A percentile compares a stretch with the other conserved stretches of the same genome.
phyloP scores from a whole-genome alignment of 2,888 invertebrate species.

The Peribatodes rhomboidaria region DNA sequence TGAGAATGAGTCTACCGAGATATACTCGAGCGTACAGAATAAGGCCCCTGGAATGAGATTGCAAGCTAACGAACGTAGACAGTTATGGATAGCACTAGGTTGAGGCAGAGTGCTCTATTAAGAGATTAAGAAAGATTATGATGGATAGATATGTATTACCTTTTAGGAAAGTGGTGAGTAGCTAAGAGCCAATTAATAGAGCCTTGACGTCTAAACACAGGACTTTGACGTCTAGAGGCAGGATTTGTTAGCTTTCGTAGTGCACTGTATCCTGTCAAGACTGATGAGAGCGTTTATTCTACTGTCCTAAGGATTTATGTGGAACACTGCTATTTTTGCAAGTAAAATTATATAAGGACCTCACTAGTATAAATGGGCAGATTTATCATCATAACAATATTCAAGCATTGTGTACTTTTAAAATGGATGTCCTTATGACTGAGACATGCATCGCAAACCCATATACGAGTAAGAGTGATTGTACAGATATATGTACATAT shows the following conservation, averaged over 20 bases:
- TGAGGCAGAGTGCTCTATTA: conserved; percentile 6
- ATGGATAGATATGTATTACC: conserved; percentile 4
- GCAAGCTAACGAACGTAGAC: conserved; percentile 15
- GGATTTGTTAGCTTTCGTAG: conserved; percentile 4
- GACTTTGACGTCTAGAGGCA: background rate
- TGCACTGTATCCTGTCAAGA: background rate
- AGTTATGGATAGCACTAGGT: conserved; percentile 4
- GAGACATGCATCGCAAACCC: too few species aligned
- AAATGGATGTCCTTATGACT: too few species aligned
- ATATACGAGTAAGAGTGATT: too few species aligned
- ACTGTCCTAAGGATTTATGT: background rate
- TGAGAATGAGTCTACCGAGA: too few species aligned
- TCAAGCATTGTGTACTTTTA: too few species aligned
- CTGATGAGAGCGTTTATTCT: background rate
- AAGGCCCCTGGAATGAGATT: conserved; percentile 1
- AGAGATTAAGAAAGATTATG: conserved; percentile 24
- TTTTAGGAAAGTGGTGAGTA: background rate
- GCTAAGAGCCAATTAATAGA: conserved; percentile 3
- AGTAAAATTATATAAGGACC: too few species aligned
- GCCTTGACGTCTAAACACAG: conserved; percentile 7
- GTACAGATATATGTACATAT: too few species aligned
- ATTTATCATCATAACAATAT: too few species aligned
- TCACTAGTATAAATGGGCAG: too few species aligned
- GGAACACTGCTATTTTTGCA: background rate
- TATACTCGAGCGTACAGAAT: too few species aligned